Evolutionary conservation across 2,888 invertebrate species (phyloP), one percentile per base, ranked within the genome.

Genomic region (Brachylomia viminalis): DNA sequence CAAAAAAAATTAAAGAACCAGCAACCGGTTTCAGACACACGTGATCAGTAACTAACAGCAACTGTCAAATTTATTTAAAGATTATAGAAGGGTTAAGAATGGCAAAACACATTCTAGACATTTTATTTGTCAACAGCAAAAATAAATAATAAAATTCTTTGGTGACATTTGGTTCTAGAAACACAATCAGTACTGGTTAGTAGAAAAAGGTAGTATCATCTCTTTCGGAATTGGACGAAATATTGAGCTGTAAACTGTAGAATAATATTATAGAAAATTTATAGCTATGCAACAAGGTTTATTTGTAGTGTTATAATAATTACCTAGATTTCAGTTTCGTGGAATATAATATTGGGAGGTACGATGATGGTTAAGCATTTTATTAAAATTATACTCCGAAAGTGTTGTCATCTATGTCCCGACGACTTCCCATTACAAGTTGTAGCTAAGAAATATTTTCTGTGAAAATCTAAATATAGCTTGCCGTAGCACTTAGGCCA

Each of bases 231-330:
- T 76, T 56, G 72, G 75, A 79, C 74, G 77, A 77, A 83, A 84
- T 86, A 84, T 83, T 70, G 64, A 75, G 66, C 68, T 66, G 27
- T 83, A 72, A 67, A 80, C 42, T 66, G 52, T 85, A 80, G 70
- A 75, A 68, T 83, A 66, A 75, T 76, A 71, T 77, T 79, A 73
- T 73, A 81, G 58, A 72, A 70, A 73, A 49, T 77, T 54, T 59
- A 68, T 81, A 87, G 85, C 78, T 69, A 80, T 79, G 80, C 85
- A 76, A 66, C 38, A 79, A 75, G 42, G 30, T 61, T 77, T 58
- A 67, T 86, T 80, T 79, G 38, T 87, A 84, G 79, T 66, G 49
- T 81, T 68, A 59, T 74, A 62, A 80, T 47, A 72, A 78, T 64
- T 64, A 71, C 17, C 23, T 80, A 82, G 74, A 70, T 70, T 79